Evolutionary conservation across 2,888 invertebrate genomes (phyloP), one percentile per base, ranked within the genome.

Genomic region (Cosmopolites sordidus): DNA sequence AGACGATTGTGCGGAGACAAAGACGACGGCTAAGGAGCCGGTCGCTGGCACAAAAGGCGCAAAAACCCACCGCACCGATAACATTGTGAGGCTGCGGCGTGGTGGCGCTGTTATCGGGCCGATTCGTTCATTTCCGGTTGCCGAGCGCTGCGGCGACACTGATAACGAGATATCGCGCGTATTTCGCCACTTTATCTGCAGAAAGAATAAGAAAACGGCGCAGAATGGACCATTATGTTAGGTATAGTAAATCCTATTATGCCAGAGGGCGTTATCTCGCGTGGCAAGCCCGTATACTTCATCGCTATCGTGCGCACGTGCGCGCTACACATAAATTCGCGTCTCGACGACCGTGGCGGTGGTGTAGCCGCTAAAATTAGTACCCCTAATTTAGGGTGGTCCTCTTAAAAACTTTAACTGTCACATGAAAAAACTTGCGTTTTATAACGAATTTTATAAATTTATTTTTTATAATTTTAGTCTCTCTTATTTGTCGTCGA

Each of bases 161-260:
- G 74, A 74, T 74, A 74, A 74, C 73, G 66, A 72, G 74, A 74
- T 74, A 74, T 73, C 73, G 70, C 71, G 68, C 68, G 70, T 70
- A 73, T 73, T 73, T 71, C 71, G 69, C 67, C 73, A 73, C 69
- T 74, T 74, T 74, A 74, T 74, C 74, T 73, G 66, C 65, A 73
- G 72, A 74, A 74, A 74, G 73, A 74, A 75, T 74, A 74, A 75
- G 74, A 74, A 75, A 75, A 73, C 73, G 74, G 71, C 72, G 69
- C 72, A 75, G 74, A 75, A 75, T 75, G 74, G 74, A 70, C 74
- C 74, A 75, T 75, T 75, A 75, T 75, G 74, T 72, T 74, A 73
- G 71, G 73, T 73, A 74, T 70, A 74, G 73, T 75, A 75, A 75
- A 75, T 75, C 74, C 74, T 75, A 75, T 75, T 75, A 75, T 75